Conservation (phyloP, 2,113 vertebrate species). For the Coryphaenoides rupestris region DNA sequence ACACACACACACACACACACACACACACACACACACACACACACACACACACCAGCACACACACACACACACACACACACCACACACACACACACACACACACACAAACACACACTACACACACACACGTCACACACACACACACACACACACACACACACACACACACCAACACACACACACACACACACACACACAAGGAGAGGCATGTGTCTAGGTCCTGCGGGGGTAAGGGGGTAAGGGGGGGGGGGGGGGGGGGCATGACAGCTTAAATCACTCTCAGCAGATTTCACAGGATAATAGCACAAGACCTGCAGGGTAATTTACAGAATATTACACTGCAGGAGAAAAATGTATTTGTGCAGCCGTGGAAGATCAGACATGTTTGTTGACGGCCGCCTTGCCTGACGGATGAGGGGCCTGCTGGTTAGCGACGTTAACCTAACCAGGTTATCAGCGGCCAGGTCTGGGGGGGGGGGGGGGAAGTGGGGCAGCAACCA, state of each 20-base stretch:
- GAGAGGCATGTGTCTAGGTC: slow-evolving; percentile 36
- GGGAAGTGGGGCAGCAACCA: slow-evolving; percentile 19
- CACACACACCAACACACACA: background rate
- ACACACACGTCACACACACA: slow-evolving; percentile 7
- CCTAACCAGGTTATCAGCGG: slow-evolving; percentile 25
- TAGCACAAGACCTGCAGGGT: slow-evolving; percentile 44
- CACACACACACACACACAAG: background rate
- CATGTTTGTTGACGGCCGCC: slow-evolving; percentile 53
- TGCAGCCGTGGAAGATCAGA: slow-evolving; percentile 55
- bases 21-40: too few relatives aligned
- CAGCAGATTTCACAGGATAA: slow-evolving; percentile 63
- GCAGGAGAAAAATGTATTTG: slow-evolving; percentile 39
- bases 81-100: slow-evolving; percentile 7
- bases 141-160: slow-evolving; percentile 7
- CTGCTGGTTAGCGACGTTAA: slow-evolving; percentile 25
- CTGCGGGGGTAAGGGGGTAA: slow-evolving; percentile 38
- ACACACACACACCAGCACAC: too few relatives aligned
- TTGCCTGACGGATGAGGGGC: slow-evolving; percentile 30
- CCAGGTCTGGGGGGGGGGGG: too few relatives aligned
- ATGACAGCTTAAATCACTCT: slow-evolving; percentile 50
- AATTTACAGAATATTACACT: slow-evolving; percentile 44
- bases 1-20: too few relatives aligned
- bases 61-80: slow-evolving; percentile 8
- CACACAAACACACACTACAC: too few relatives aligned
- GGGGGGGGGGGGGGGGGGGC: slow-evolving; percentile 38